Evolutionary conservation across 1,140 invertebrate genomes (phyloP).

Genomic region (Neotoxoptera formosana): DNA sequence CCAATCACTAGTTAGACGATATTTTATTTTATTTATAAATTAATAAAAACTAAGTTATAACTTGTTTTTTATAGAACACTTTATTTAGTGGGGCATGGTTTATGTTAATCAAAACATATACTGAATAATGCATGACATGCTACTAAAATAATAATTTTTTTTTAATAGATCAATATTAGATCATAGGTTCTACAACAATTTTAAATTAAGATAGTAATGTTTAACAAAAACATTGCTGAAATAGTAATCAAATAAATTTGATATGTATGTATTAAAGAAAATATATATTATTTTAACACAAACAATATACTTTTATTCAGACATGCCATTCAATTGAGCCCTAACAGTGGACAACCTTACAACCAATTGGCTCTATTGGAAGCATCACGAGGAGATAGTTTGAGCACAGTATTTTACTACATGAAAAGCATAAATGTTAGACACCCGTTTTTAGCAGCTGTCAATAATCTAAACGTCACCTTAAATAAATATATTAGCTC

Average conservation of each 20-base stretch:
- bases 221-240: neutral
- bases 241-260: neutral
- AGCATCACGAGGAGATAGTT: constrained; percentile 79
- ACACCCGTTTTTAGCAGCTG: constrained; percentile 82
- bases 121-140: neutral
- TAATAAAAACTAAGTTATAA: neutral
- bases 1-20: no score
- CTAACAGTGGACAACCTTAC: constrained; percentile 86
- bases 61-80: neutral
- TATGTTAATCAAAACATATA: neutral
- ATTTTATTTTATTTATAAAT: no score
- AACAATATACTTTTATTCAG: constrained; percentile 64
- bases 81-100: neutral
- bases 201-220: neutral
- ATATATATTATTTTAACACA: neutral
- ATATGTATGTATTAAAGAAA: neutral
- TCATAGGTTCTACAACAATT: neutral
- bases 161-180: neutral
- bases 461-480: constrained; percentile 77
- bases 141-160: neutral
- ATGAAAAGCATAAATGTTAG: constrained; percentile 80
- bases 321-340: constrained; percentile 80
- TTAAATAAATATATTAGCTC: constrained; percentile 63
- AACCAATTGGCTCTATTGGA: constrained; percentile 86
- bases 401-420: constrained; percentile 85